Conservation (phyloP, 2,888 invertebrate species). For the Gandaritis pyraliata region DNA sequence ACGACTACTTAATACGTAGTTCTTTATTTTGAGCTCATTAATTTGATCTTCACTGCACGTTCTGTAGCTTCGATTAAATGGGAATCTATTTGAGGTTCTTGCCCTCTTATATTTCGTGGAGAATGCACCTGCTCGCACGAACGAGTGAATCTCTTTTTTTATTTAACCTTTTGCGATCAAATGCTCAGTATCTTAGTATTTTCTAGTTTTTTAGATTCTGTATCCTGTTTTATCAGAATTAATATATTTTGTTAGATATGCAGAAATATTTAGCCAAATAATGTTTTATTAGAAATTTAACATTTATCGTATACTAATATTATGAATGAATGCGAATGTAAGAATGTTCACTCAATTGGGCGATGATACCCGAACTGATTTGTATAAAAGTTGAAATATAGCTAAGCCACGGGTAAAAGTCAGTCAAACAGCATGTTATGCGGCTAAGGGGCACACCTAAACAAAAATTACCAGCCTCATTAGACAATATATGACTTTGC, state of each 20-base stretch:
- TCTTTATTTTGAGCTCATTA: conserved; percentile 41
- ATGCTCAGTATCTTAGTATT: neutral
- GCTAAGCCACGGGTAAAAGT: neutral
- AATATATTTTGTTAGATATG: no score
- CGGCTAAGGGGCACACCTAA: neutral
- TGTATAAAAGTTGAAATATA: neutral
- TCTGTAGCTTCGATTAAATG: conserved; percentile 45
- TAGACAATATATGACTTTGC: conserved; percentile 19
- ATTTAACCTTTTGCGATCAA: neutral
- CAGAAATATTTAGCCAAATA: no score
- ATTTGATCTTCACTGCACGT: conserved; percentile 38
- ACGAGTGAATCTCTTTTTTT: neutral
- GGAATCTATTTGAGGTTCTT: conserved; percentile 38
- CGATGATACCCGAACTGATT: no score
- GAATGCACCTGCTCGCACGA: neutral
- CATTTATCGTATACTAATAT: no score
- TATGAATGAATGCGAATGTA: no score
- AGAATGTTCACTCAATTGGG: no score
- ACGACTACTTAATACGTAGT: conserved; percentile 41
- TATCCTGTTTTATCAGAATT: no score
- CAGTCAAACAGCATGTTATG: neutral
- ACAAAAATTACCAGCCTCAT: conserved; percentile 17
- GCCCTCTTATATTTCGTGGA: conserved; percentile 24
- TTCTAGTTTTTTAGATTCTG: no score
- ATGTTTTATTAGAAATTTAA: no score